These are phyloP conservation scores for human DNA, from an alignment of 2,113 vertebrate genomes.

Conservation along the genomic window GRCh38 chr17:79378001-79378500, in stretches of 20 bases:
- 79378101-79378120: accelerated
- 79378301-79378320: accelerated
- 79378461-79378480: accelerated
- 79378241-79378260: accelerated
- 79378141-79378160: no score
- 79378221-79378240: background rate
- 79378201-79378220: no score
- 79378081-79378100: accelerated
- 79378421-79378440: background rate
- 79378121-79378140: accelerated
- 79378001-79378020: background rate
- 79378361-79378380: background rate
- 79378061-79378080: accelerated
- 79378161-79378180: background rate
- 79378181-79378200: accelerated
- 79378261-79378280: no score
- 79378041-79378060: background rate
- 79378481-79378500: accelerated
- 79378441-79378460: accelerated
- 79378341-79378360: background rate
- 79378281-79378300: background rate
- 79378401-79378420: background rate
- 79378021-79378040: accelerated
- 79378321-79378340: background rate
- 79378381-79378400: background rate